Conservation (phyloP, 2,888 invertebrate species). For the Macaria notata region DNA sequence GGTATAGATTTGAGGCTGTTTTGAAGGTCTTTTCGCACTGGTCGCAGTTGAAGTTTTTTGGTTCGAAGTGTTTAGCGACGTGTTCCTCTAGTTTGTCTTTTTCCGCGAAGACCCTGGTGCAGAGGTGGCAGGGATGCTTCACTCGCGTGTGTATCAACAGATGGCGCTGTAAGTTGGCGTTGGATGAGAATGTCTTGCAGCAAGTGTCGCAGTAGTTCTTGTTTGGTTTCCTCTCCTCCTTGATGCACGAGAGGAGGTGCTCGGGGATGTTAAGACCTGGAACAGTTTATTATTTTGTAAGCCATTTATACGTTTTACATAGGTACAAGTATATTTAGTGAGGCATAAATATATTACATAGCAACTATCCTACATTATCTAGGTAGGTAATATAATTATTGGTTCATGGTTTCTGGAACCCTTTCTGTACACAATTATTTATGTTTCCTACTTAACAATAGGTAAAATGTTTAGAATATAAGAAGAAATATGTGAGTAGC, state of each 20-base stretch:
- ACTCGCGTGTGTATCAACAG: conserved; percentile 29
- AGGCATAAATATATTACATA: background rate
- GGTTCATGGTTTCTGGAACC: no score
- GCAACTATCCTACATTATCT: no score
- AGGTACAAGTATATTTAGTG: background rate
- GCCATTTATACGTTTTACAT: background rate
- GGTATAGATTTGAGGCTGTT: conserved; percentile 45
- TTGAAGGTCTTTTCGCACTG: conserved; percentile 49
- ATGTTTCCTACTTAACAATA: no score
- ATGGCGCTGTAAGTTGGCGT: conserved; percentile 37
- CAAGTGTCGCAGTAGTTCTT: conserved; percentile 35
- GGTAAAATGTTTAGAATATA: no score
- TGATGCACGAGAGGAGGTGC: conserved; percentile 12
- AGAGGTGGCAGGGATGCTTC: conserved; percentile 31
- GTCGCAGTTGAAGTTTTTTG: conserved; percentile 38
- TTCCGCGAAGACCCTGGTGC: conserved; percentile 30
- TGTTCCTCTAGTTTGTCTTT: conserved; percentile 33
- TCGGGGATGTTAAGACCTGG: conserved; percentile 46
- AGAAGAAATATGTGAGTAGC: no score
- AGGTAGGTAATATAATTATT: no score
- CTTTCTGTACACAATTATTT: no score
- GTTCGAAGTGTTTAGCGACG: conserved; percentile 32
- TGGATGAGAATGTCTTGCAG: conserved; percentile 34
- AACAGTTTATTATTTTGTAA: conserved; percentile 25
- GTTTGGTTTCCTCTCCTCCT: background rate